Evolutionary conservation across 1,140 invertebrate species (phyloP).

Genomic region (Caenorhabditis latens): DNA sequence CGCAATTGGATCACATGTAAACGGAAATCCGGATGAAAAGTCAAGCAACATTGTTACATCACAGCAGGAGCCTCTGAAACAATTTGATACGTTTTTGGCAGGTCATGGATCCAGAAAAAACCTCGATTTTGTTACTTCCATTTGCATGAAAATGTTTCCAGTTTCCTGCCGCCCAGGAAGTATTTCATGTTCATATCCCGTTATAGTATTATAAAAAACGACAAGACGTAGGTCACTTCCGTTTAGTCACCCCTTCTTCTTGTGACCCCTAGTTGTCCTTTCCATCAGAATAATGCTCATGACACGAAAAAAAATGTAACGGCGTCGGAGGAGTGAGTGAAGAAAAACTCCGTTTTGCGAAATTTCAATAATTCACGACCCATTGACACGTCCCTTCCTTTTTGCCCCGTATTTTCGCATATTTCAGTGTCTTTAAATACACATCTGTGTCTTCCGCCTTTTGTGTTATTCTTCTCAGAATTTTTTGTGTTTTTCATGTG

Average conservation of each 20-base stretch:
- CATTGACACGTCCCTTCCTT: slow-evolving; percentile 13
- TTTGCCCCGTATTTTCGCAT: slow-evolving; percentile 36
- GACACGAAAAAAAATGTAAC: background rate
- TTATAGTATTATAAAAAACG: background rate
- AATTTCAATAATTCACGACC: slow-evolving; percentile 45
- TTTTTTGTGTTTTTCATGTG: background rate
- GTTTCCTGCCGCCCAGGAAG: background rate
- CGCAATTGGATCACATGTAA: too few relatives aligned
- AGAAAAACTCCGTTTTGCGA: slow-evolving; percentile 6
- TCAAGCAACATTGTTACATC: too few relatives aligned
- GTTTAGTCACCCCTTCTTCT: background rate
- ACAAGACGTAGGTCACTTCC: slow-evolving; percentile 24
- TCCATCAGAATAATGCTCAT: background rate
- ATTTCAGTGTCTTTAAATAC: slow-evolving; percentile 42
- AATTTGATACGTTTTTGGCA: too few relatives aligned
- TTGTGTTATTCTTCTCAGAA: slow-evolving; percentile 27
- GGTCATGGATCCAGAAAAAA: too few relatives aligned
- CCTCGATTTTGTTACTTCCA: too few relatives aligned
- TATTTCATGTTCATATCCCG: background rate
- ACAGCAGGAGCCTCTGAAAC: too few relatives aligned
- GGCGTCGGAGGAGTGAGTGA: background rate
- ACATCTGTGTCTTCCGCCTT: slow-evolving; percentile 8
- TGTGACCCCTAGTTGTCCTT: background rate
- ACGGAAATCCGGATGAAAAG: too few relatives aligned
- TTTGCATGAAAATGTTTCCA: too few relatives aligned